phyloP scores from a whole-genome alignment of 2,113 vertebrate genomes.

The Raphicerus campestris region DNA sequence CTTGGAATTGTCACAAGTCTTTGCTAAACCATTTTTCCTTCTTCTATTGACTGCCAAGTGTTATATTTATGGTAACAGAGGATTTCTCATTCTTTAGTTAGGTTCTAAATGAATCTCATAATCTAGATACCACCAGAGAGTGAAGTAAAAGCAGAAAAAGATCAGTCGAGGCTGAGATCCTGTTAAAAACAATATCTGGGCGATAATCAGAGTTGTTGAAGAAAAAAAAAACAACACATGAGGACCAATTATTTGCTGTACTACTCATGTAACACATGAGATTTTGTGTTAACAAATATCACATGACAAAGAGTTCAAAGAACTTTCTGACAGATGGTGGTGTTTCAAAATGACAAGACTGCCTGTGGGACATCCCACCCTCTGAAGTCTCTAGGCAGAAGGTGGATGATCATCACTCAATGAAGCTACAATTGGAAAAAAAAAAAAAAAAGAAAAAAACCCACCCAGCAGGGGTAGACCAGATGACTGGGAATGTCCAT shows the following conservation, averaged over 20 bases:
- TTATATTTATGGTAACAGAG: background rate
- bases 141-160: background rate
- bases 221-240: background rate
- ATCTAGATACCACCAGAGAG: background rate
- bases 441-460: rapidly evolving
- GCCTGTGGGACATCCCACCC: background rate
- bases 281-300: background rate
- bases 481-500: background rate
- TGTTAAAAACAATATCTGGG: background rate
- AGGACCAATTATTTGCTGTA: background rate
- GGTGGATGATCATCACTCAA: background rate
- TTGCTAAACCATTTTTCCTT: background rate
- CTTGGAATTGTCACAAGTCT: slow-evolving; percentile 28
- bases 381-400: background rate
- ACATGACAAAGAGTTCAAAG: background rate
- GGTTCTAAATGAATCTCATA: background rate
- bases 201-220: background rate
- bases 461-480: rapidly evolving
- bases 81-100: background rate
- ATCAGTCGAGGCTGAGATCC: background rate
- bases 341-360: background rate
- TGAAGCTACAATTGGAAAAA: rapidly evolving
- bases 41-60: background rate
- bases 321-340: background rate
- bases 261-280: background rate